Percentiles rank a stretch among this genome's conserved stretches.
Conservation (phyloP, 2,888 invertebrate genomes). For the Pinctada fucata region DNA sequence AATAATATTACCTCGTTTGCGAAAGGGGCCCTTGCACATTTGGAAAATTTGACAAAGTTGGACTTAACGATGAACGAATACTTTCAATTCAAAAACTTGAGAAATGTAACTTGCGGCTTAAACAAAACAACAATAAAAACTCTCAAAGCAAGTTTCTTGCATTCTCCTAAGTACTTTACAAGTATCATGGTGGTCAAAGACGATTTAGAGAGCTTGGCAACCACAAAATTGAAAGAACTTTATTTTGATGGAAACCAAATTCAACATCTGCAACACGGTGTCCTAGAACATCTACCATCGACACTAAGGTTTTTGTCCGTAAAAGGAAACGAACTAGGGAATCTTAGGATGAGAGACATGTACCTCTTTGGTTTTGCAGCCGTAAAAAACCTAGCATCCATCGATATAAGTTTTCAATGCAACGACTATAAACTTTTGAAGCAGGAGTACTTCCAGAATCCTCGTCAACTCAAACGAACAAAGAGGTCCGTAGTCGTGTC, state of each 20-base stretch:
- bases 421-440: neutral
- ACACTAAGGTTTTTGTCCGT: neutral
- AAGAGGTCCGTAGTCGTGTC: neutral
- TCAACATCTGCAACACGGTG: neutral
- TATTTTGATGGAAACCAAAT: neutral
- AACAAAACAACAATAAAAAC: slow-evolving; percentile 8
- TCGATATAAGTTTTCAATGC: slow-evolving; percentile 19
- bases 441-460: neutral
- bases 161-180: neutral
- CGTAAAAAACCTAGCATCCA: neutral
- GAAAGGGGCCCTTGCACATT: neutral
- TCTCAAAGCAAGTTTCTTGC: neutral
- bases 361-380: neutral
- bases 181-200: neutral
- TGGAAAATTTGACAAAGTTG: neutral
- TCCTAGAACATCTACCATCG: neutral
- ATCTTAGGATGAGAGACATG: neutral
- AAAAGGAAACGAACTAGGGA: neutral
- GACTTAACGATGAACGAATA: neutral
- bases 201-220: neutral
- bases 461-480: neutral
- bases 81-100: neutral
- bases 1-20: neutral
- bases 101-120: neutral
- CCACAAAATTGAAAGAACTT: neutral